Percentiles rank a stretch among this genome's conserved stretches.
These are phyloP conservation scores for Crotalus helleri DNA, from an alignment of 2,113 vertebrate genomes.

Conservation along the genomic window DNA sequence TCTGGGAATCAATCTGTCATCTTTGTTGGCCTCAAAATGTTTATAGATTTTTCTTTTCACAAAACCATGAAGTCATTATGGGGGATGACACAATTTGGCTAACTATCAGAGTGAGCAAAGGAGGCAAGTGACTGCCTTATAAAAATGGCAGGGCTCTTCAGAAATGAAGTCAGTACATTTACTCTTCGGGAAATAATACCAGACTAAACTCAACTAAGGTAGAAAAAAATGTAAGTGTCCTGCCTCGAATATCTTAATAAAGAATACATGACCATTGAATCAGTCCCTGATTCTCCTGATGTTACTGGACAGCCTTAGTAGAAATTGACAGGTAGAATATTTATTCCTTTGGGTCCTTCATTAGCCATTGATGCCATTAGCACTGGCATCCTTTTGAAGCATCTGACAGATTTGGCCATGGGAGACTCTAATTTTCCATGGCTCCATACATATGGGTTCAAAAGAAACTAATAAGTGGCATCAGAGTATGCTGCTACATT, in stretches of 20 bases:
- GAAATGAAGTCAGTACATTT: neutral
- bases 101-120: neutral
- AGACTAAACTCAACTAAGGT: neutral
- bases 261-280: neutral
- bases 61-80: neutral
- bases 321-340: neutral
- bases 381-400: neutral
- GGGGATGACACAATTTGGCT: neutral
- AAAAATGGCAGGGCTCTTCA: neutral
- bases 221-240: neutral
- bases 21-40: neutral
- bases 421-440: neutral
- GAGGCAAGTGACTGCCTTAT: neutral
- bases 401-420: neutral
- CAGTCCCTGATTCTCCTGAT: neutral
- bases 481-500: neutral
- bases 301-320: neutral
- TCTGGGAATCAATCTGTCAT: neutral
- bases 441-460: neutral
- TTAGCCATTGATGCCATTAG: neutral
- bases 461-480: neutral
- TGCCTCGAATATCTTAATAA: neutral
- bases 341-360: neutral
- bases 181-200: neutral
- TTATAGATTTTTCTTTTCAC: neutral